A percentile compares a stretch with the other conserved stretches of the same genome.
These are phyloP conservation scores for Chromis chromis DNA, from an alignment of 2,797 vertebrate species.

Conservation along the genomic window DNA sequence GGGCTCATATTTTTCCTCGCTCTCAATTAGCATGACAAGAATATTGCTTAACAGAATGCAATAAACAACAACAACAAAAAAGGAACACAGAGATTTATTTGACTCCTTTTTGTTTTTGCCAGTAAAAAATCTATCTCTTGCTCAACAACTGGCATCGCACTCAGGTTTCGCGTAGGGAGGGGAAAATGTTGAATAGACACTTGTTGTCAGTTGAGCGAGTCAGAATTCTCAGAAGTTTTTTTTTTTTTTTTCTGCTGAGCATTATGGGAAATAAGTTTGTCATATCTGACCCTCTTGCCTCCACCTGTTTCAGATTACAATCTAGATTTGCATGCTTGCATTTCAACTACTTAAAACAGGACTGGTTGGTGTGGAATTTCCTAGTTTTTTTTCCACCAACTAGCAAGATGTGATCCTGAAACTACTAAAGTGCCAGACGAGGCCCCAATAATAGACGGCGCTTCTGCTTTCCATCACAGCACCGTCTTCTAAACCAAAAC, in stretches of 20 bases:
- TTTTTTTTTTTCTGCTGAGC: slow-evolving; percentile 74
- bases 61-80: neutral
- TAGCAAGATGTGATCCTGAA: slow-evolving; percentile 36
- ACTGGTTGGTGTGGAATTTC: slow-evolving; percentile 35
- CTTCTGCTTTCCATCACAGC: slow-evolving; percentile 57
- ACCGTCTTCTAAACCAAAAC: slow-evolving; percentile 58
- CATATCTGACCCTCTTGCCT: slow-evolving; percentile 32
- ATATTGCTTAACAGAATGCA: neutral
- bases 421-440: slow-evolving; percentile 35
- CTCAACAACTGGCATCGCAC: slow-evolving; percentile 17
- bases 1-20: slow-evolving; percentile 3
- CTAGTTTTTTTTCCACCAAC: slow-evolving; percentile 60
- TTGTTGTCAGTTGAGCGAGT: slow-evolving; percentile 63
- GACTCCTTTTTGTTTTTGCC: slow-evolving; percentile 9
- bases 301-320: slow-evolving; percentile 59
- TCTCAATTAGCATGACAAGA: neutral
- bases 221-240: slow-evolving; percentile 19
- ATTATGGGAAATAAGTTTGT: slow-evolving; percentile 63
- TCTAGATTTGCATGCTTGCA: slow-evolving; percentile 38
- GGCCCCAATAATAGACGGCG: slow-evolving; percentile 58
- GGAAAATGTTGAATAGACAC: slow-evolving; percentile 69
- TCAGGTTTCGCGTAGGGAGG: neutral
- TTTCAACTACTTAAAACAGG: slow-evolving; percentile 34
- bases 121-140: slow-evolving; percentile 9
- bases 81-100: neutral